Evolutionary conservation across 2,888 invertebrate species (phyloP), one percentile per base, ranked within the genome.

Genomic region (Nemotelus nigrinus): DNA sequence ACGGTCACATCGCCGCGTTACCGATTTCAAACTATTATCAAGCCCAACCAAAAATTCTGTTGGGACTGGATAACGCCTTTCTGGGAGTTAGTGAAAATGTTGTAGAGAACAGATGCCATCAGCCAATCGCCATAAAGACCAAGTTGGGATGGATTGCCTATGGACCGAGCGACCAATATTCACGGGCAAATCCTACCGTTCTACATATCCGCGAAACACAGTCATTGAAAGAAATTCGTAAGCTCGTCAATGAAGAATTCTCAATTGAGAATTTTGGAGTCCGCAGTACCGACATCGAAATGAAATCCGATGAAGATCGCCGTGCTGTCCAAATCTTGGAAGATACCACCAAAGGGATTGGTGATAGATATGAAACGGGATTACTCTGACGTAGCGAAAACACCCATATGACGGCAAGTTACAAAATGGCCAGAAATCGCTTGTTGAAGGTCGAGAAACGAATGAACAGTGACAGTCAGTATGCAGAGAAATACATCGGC

Each of bases 141-240:
- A 53, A 53, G 53, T 10, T 53, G 10, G 53, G 63, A 39, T 63
- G 63, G 63, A 63, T 63, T 39, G 63, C 41, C 63, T 63, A 63
- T 63, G 63, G 63, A 39, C 63, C 63, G 25, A 63, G 63, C 41
- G 41, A 25, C 3, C 63, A 63, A 43, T 39, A 41, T 10, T 63
- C 63, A 25, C 41, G 41, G 25, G 8, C 41, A 1, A 39, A 8
- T 39, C 63, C 63, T 43, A 63, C 63, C 41, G 63, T 63, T 4
- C 41, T 63, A 6, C 63, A 63, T 8, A 63, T 63, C 41, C 63
- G 63, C 25, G 41, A 63, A 63, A 63, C 63, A 43, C 63, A 63
- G 63, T 63, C 63, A 4, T 25, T 8, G 8, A 63, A 63, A 8
- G 63, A 63, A 63, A 63, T 63, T 4, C 25, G 3, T 39, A 63